Base-by-base conservation (phyloP, 2,888 invertebrate species). In the Apotomis capreana region DNA sequence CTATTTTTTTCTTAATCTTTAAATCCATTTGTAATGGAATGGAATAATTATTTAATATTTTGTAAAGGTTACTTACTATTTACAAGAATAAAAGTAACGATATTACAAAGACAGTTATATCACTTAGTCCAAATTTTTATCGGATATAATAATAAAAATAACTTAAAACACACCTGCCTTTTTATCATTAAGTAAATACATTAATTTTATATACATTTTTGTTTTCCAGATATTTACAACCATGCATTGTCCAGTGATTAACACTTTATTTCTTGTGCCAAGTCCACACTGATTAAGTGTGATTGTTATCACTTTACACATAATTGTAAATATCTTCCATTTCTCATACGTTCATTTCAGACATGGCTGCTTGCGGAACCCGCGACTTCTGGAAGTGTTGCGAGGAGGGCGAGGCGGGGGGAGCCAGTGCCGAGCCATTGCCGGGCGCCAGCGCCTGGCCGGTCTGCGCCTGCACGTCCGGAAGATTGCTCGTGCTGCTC, bases 271-370 rank as follows among this genome's bases (percentile, higher is more conserved):
- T 83, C 85, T 82, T 68, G 75, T 82, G 68, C 46, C 54, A 9
- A 52, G 15, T 49, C 13, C 40, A 67, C 51, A 58, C 51, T 57
- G 52, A 26, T 40, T 8, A 12, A 59, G 68, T 59, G 68, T 78
- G 71, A 77, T 78, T 78, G 73, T 77, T 78, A 83, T 83, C 91
- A 90, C 89, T 89, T 90, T 89, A 93, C 85, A 93, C 93, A 92
- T 93, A 93, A 91, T 93, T 93, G 91, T 93, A 93, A 93, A 93
- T 93, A 93, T 93, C 93, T 79, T 93, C 93, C 89, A 92, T 93
- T 78, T 94, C 94, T 97, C 97, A 97, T 95, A 97, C 97, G 83
- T 97, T 95, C 97, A 97, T 97, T 91, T 97, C 97, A 76, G 96
- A 97, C 94, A 97, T 97, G 15, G 97, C 96, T 73, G 97, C 97